These are phyloP conservation scores for Anoplophora glabripennis DNA, from an alignment of 1,140 invertebrate genomes.

Conservation along the genomic window DNA sequence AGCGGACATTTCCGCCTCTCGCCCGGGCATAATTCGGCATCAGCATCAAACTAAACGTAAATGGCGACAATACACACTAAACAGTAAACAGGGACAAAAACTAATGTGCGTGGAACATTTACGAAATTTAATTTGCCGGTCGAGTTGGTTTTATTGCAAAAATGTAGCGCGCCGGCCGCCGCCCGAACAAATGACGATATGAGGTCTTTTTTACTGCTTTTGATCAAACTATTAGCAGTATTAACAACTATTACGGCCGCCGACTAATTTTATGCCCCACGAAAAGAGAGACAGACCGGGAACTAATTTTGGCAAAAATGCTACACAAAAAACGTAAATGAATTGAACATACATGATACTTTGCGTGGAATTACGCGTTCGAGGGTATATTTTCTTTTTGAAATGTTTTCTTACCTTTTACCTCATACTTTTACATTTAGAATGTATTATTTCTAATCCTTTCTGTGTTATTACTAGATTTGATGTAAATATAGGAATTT, in stretches of 20 bases:
- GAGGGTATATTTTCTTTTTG: no score
- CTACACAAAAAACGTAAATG: no score
- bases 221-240: constrained; percentile 15
- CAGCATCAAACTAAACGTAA: constrained; percentile 28
- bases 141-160: constrained; percentile 46
- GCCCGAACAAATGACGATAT: constrained; percentile 37
- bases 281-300: background rate
- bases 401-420: no score
- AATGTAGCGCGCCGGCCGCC: constrained; percentile 40
- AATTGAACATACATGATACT: no score
- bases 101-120: constrained; percentile 47
- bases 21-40: constrained; percentile 27
- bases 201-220: constrained; percentile 22
- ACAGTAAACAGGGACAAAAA: constrained; percentile 45
- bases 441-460: no score
- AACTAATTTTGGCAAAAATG: background rate
- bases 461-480: no score
- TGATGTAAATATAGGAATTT: no score
- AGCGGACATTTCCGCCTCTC: background rate
- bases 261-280: background rate
- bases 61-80: constrained; percentile 29
- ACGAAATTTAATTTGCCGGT: constrained; percentile 48
- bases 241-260: background rate
- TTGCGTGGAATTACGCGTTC: no score
- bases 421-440: no score